phyloP scores from a whole-genome alignment of 2,113 vertebrate species.

The Nestor notabilis region DNA sequence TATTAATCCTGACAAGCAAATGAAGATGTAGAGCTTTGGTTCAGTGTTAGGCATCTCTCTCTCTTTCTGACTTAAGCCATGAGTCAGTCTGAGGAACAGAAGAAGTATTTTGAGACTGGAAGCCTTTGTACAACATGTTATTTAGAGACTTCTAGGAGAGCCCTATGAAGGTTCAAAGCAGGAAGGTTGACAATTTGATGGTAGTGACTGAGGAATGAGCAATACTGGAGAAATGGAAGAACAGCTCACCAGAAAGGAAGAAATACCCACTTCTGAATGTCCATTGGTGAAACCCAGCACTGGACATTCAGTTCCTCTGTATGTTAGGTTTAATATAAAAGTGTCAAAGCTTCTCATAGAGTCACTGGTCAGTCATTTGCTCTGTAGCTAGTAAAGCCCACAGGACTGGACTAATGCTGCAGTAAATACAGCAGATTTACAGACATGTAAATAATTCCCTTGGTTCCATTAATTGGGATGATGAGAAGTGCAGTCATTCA shows the following conservation, averaged over 20 bases:
- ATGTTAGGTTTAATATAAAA: neutral
- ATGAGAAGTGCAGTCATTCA: neutral
- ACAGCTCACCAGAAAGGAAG: neutral
- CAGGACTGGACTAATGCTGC: neutral
- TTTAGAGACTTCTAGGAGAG: neutral
- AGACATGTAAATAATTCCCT: neutral
- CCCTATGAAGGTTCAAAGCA: neutral
- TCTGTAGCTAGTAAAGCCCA: neutral
- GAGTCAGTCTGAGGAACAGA: neutral
- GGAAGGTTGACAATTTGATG: neutral
- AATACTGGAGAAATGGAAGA: neutral
- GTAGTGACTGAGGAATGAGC: neutral
- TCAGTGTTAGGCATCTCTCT: neutral
- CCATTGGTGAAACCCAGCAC: neutral
- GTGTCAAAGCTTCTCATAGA: neutral
- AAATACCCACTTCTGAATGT: neutral
- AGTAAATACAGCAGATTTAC: neutral
- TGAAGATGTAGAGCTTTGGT: neutral
- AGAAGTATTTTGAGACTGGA: neutral
- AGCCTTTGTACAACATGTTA: neutral
- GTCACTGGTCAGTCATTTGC: neutral
- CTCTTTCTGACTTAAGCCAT: neutral
- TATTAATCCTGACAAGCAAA: neutral
- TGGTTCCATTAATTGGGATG: neutral
- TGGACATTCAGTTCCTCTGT: neutral